Conservation (phyloP, 2,888 invertebrate genomes). For the Drosophila lutescens region DNA sequence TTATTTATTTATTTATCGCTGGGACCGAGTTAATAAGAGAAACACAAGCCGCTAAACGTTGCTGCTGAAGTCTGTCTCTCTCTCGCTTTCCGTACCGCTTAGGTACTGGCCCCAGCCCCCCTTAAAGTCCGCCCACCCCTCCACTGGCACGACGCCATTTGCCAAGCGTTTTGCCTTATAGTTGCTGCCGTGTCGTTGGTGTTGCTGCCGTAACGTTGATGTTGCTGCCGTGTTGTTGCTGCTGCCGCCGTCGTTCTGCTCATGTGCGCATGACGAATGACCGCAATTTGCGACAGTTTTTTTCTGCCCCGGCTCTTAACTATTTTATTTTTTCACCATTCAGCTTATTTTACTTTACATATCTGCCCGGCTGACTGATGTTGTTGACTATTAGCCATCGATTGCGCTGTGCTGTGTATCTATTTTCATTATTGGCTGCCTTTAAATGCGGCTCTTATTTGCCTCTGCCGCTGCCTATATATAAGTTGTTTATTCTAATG, state of each 20-base stretch:
- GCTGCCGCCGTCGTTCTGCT: conserved; percentile 70
- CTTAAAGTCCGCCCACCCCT: conserved; percentile 30
- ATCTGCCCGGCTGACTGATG: conserved; percentile 62
- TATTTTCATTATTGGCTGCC: conserved; percentile 70
- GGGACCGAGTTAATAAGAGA: conserved; percentile 44
- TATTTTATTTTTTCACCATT: conserved; percentile 31
- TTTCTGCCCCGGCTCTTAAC: conserved; percentile 35
- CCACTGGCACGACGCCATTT: conserved; percentile 69
- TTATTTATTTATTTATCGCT: conserved; percentile 33
- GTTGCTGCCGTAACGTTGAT: conserved; percentile 16
- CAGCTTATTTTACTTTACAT: conserved; percentile 68
- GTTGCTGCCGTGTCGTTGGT: conserved; percentile 25
- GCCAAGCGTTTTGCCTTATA: conserved; percentile 54
- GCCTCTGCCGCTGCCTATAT: conserved; percentile 33
- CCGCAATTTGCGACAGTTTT: conserved; percentile 83
- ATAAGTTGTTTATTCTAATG: conserved; percentile 55
- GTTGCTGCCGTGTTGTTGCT: conserved; percentile 30
- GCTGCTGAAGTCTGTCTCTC: conserved; percentile 22
- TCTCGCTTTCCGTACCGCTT: conserved; percentile 1
- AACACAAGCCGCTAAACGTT: conserved; percentile 59
- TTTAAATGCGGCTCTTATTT: conserved; percentile 55
- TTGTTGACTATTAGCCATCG: conserved; percentile 57
- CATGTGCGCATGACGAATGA: conserved; percentile 84
- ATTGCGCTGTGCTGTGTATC: conserved; percentile 59
- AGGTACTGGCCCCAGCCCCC: conserved; percentile 7